Evolutionary conservation across 2,888 invertebrate species (phyloP).

Genomic region (Mactromeris polynyma): DNA sequence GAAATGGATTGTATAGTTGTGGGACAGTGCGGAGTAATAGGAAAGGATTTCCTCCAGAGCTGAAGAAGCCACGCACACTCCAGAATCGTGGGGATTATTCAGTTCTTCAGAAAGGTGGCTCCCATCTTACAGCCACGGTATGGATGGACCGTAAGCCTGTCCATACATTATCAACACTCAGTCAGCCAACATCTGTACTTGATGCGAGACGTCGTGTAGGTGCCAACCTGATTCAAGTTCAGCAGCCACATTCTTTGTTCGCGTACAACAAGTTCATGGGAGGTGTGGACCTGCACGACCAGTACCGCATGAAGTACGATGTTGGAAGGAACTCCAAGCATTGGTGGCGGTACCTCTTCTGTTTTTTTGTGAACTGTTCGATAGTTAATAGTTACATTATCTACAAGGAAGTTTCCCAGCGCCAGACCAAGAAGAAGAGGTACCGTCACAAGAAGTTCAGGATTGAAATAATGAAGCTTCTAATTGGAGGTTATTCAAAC

Average conservation of each 20-base stretch:
- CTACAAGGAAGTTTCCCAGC: too few species aligned
- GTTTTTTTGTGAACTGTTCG: conserved; percentile 54
- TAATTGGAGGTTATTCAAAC: conserved; percentile 17
- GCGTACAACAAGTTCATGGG: too few species aligned
- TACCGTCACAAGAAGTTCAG: too few species aligned
- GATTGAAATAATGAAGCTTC: background rate
- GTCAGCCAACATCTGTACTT: background rate
- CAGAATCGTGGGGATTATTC: background rate
- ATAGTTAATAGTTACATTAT: conserved; percentile 58
- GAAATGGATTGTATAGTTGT: background rate
- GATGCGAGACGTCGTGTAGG: conserved; percentile 31
- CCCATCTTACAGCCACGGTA: too few species aligned
- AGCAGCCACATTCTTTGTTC: conserved; percentile 49
- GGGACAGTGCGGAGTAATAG: background rate
- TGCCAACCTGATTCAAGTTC: background rate
- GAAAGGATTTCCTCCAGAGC: too few species aligned
- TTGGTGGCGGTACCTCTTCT: conserved; percentile 58
- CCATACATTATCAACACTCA: too few species aligned
- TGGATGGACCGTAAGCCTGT: too few species aligned
- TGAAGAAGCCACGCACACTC: background rate
- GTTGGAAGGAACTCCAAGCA: too few species aligned
- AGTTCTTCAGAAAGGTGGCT: background rate
- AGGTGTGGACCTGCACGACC: too few species aligned
- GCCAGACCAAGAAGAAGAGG: too few species aligned
- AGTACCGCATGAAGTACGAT: too few species aligned